phyloP scores from a whole-genome alignment of 2,888 invertebrate species.

The Polydrusus tereticollis region DNA sequence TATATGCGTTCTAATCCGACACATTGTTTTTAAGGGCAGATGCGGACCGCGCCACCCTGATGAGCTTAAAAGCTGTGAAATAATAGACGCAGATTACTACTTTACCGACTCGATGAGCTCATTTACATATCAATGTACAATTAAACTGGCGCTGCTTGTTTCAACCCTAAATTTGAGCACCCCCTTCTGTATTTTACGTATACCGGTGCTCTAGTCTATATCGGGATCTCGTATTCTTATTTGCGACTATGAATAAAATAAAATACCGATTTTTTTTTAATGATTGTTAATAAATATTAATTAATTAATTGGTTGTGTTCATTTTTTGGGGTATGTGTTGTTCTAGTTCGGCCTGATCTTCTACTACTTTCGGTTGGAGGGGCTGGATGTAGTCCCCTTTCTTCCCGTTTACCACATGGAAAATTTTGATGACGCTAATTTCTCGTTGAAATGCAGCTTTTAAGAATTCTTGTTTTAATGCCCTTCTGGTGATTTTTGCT shows the following conservation, averaged over 20 bases:
- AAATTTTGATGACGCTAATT: conserved; percentile 52
- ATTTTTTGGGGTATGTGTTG: no score
- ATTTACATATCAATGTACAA: conserved; percentile 69
- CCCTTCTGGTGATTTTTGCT: conserved; percentile 55
- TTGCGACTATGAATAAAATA: no score
- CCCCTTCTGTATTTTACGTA: conserved; percentile 9
- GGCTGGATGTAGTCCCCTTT: conserved; percentile 43
- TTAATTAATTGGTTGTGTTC: no score
- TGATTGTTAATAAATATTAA: no score
- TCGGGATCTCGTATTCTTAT: no score
- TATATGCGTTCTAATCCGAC: conserved; percentile 53
- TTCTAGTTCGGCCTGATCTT: neutral
- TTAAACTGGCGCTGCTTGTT: conserved; percentile 64
- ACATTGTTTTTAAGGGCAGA: conserved; percentile 59
- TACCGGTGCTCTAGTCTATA: neutral
- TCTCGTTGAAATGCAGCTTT: conserved; percentile 49
- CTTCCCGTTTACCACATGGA: conserved; percentile 46
- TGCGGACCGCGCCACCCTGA: conserved; percentile 56
- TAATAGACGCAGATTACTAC: conserved; percentile 67
- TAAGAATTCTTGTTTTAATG: conserved; percentile 55
- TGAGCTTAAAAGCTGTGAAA: conserved; percentile 66
- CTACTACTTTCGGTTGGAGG: conserved; percentile 35
- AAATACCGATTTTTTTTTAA: no score
- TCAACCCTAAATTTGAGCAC: conserved; percentile 35
- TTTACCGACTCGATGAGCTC: conserved; percentile 64